Evolutionary conservation across 2,888 invertebrate genomes (phyloP).

Genomic region (Acleris cristana): DNA sequence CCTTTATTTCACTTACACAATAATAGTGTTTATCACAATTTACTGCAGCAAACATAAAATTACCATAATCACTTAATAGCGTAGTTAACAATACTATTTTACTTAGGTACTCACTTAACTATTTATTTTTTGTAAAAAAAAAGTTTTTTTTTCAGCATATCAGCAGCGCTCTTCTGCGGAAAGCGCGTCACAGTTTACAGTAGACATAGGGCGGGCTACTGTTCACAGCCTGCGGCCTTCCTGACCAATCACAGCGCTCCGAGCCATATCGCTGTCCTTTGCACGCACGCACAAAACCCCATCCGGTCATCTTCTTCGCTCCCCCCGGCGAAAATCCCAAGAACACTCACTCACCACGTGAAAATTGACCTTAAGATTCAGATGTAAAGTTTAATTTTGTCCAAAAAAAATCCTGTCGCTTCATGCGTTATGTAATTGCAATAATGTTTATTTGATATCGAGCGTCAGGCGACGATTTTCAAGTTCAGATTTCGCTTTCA

Average conservation of each 20-base stretch:
- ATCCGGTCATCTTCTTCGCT: slow-evolving; percentile 68
- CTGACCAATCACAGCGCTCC: slow-evolving; percentile 85
- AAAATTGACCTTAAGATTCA: slow-evolving; percentile 54
- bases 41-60: too few species aligned
- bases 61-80: too few species aligned
- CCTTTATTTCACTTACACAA: too few species aligned
- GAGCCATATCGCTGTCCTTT: slow-evolving; percentile 75
- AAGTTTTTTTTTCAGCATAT: slow-evolving; percentile 38
- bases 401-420: slow-evolving; percentile 52
- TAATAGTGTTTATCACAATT: too few species aligned
- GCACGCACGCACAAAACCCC: slow-evolving; percentile 54
- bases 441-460: slow-evolving; percentile 82
- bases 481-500: slow-evolving; percentile 80
- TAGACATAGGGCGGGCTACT: slow-evolving; percentile 85
- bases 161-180: slow-evolving; percentile 62
- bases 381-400: slow-evolving; percentile 57
- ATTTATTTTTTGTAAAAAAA: slow-evolving; percentile 1
- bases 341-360: slow-evolving; percentile 53
- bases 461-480: slow-evolving; percentile 84
- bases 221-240: slow-evolving; percentile 84
- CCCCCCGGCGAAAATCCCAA: slow-evolving; percentile 82
- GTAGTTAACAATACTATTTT: too few species aligned
- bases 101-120: neutral
- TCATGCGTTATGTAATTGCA: slow-evolving; percentile 64
- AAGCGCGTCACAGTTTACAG: slow-evolving; percentile 75